Percentiles rank a stretch among this genome's conserved stretches.
phyloP scores from a whole-genome alignment of 2,888 invertebrate species.

The Eristalis intricaria region DNA sequence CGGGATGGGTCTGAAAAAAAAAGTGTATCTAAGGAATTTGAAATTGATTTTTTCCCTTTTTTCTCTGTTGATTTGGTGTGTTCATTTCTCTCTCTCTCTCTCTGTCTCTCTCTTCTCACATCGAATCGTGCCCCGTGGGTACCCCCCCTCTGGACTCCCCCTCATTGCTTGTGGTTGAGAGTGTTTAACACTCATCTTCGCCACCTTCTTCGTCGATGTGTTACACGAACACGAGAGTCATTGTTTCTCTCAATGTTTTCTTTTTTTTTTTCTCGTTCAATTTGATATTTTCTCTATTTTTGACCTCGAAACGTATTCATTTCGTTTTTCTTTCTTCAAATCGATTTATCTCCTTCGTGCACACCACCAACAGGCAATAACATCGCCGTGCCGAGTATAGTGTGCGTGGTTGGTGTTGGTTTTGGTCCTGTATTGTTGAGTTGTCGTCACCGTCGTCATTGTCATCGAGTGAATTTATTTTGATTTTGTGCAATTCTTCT shows the following conservation, averaged over 20 bases:
- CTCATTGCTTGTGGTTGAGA: slow-evolving; percentile 31
- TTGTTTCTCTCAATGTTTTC: slow-evolving; percentile 15
- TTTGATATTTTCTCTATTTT: slow-evolving; percentile 51
- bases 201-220: slow-evolving; percentile 8
- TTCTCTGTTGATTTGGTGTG: slow-evolving; percentile 20
- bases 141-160: neutral
- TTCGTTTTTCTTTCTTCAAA: slow-evolving; percentile 42
- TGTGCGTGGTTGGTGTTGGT: neutral
- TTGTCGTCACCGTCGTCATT: slow-evolving; percentile 35
- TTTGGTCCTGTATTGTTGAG: neutral
- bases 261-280: slow-evolving; percentile 21
- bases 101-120: neutral
- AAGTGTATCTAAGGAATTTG: slow-evolving; percentile 71
- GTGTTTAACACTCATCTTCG: slow-evolving; percentile 30
- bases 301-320: slow-evolving; percentile 62
- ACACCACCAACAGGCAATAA: neutral
- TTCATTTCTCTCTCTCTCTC: no score
- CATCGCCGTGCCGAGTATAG: neutral
- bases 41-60: slow-evolving; percentile 62
- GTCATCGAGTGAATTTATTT: slow-evolving; percentile 15
- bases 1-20: slow-evolving; percentile 38
- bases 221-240: slow-evolving; percentile 42
- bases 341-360: slow-evolving; percentile 43
- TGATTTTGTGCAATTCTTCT: slow-evolving; percentile 17
- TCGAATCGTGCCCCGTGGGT: neutral